Base-by-base conservation (phyloP, 2,888 invertebrate species). In the Plusia festucae region DNA sequence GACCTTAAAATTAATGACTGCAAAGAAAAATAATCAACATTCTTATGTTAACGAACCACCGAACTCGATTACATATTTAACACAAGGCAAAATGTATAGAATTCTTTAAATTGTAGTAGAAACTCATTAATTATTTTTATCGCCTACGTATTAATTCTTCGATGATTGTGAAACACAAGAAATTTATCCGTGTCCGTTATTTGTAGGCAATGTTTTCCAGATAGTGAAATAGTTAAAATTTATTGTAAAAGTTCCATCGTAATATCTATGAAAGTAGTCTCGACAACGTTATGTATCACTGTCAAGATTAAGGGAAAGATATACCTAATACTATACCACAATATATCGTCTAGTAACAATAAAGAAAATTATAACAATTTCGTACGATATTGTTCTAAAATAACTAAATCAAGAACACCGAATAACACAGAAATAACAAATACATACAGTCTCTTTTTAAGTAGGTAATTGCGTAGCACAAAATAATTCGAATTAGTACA, bases 1-100 rank as follows among this genome's bases (percentile, higher is more conserved):
- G 49, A 60, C 65, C 54, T 68, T 65, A 51, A 62, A 54, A 52
- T 57, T 40, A 53, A 63, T 52, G 52, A 40, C 55, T 60, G 66
- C 60, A 68, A 69, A 78, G 61, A 68, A 76, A 68, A 69, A 68
- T 68, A 70, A 68, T 60, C 60, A 62, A 72, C 70, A 72, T 73
- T 68, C n/a, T 69, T 70, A 70, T 66, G 61, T 65, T 58, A 73
- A 69, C 46, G 51, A 65, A 67, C 51, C 15, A 62, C 34, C 53
- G 32, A 62, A 53, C 55, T 70, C 60, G 62, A 60, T 71, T 68
- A 72, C 40, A 70, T 57, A 78, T 75, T 60, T 65, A 66, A 74
- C 58, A 74, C 79, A 73, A 79, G 76, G 79, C 53, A 63, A 74
- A 67, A 59, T 15, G 58, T 27, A 53, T 65, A 60, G 65, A 44